Evolutionary conservation across 2,797 vertebrate genomes (phyloP).

Genomic region (Leptodactylus fallax): DNA sequence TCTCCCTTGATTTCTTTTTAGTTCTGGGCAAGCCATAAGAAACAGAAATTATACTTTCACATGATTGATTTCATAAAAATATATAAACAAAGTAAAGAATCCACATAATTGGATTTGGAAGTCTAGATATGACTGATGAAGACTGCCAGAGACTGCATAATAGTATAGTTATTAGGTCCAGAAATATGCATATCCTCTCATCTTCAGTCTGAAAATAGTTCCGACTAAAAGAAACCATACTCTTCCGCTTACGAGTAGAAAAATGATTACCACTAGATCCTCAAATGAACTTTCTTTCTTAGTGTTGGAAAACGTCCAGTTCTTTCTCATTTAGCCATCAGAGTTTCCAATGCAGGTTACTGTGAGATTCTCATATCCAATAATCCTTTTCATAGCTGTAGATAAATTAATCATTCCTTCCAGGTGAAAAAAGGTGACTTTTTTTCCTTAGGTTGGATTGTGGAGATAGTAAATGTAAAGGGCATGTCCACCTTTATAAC

Average conservation of each 20-base stretch:
- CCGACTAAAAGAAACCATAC: background rate
- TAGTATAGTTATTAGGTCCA: background rate
- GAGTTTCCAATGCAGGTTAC: background rate
- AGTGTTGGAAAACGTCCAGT: background rate
- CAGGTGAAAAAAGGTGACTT: background rate
- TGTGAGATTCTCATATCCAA: background rate
- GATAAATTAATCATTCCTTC: background rate
- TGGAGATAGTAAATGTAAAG: background rate
- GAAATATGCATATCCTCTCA: background rate
- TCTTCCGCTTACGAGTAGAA: background rate
- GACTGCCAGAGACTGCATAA: too few species aligned
- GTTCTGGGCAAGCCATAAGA: too few species aligned
- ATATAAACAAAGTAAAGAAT: too few species aligned
- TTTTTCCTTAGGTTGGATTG: background rate
- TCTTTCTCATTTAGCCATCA: background rate
- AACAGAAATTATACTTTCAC: too few species aligned
- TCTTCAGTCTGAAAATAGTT: background rate
- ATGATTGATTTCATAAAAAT: too few species aligned
- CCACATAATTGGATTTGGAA: too few species aligned
- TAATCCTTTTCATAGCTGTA: constrained; percentile 2
- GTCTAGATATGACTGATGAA: background rate
- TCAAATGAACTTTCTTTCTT: background rate
- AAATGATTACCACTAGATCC: background rate
- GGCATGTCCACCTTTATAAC: background rate
- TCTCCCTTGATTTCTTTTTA: too few species aligned